phyloP scores from a whole-genome alignment of 2,888 invertebrate genomes.

The Rhogogaster chlorosoma region DNA sequence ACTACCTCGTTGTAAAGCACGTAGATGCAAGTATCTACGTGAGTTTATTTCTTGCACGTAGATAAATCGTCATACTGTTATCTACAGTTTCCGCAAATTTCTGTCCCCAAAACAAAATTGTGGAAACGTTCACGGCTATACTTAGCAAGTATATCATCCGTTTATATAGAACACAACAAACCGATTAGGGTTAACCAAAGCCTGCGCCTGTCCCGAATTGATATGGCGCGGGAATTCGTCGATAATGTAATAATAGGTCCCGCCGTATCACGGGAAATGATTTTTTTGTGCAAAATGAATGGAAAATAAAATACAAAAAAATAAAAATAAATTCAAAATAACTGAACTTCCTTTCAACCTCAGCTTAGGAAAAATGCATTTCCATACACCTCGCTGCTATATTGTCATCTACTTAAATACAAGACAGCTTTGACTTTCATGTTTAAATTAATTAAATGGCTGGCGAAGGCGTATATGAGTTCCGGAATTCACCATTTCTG shows the following conservation, averaged over 20 bases:
- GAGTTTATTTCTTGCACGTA: not conserved
- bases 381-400: not conserved
- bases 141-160: not conserved
- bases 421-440: not conserved
- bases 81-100: not conserved
- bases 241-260: conserved; percentile 26
- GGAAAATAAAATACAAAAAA: not conserved
- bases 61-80: not conserved
- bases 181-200: conserved; percentile 24
- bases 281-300: not conserved
- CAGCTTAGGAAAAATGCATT: not conserved
- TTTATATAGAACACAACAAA: conserved; percentile 36
- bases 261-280: not conserved
- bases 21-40: not conserved
- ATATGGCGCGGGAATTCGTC: conserved; percentile 29
- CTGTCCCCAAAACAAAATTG: not conserved
- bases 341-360: not conserved
- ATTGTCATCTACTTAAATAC: not conserved
- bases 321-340: not conserved
- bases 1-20: not conserved
- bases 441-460: conserved; percentile 31
- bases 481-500: not conserved
- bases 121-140: not conserved
- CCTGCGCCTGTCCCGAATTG: conserved; percentile 31
- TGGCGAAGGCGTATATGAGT: not conserved